phyloP scores from a whole-genome alignment of 2,888 invertebrate species.

The Eustalomyia histrio region DNA sequence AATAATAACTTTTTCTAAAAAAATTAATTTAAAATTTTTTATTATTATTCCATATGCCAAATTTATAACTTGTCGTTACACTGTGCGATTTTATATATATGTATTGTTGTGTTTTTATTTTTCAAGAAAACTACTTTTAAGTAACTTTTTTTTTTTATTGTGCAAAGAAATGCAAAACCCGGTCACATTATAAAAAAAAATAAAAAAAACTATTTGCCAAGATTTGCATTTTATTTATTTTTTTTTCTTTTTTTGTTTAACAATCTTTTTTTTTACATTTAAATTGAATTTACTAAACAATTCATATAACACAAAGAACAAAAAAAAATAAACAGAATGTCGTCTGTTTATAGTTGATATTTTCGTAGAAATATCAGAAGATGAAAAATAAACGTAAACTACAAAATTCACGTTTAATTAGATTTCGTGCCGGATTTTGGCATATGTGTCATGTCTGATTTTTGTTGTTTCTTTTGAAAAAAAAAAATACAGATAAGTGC shows the following conservation, averaged over 20 bases:
- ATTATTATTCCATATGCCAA: not conserved
- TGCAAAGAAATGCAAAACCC: not conserved
- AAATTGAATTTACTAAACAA: conserved; percentile 29
- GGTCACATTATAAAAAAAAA: conserved; percentile 31
- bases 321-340: not conserved
- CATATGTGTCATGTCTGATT: conserved; percentile 50
- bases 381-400: conserved; percentile 46
- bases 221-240: conserved; percentile 46
- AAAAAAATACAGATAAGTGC: not conserved
- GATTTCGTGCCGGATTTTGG: conserved; percentile 60
- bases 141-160: conserved; percentile 3
- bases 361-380: conserved; percentile 43
- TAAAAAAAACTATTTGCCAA: conserved; percentile 33
- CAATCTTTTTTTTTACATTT: not conserved
- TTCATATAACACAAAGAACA: not conserved
- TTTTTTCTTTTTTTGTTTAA: not conserved
- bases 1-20: too few relatives aligned
- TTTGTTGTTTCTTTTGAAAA: not conserved
- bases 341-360: conserved; percentile 5
- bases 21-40: too few relatives aligned
- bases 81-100: not conserved
- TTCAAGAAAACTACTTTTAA: conserved; percentile 23
- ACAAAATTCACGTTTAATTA: conserved; percentile 61
- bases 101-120: conserved; percentile 4
- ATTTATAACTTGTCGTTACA: conserved; percentile 6